Conservation (phyloP, 2,888 invertebrate species). For the Ochropleura leucogaster region DNA sequence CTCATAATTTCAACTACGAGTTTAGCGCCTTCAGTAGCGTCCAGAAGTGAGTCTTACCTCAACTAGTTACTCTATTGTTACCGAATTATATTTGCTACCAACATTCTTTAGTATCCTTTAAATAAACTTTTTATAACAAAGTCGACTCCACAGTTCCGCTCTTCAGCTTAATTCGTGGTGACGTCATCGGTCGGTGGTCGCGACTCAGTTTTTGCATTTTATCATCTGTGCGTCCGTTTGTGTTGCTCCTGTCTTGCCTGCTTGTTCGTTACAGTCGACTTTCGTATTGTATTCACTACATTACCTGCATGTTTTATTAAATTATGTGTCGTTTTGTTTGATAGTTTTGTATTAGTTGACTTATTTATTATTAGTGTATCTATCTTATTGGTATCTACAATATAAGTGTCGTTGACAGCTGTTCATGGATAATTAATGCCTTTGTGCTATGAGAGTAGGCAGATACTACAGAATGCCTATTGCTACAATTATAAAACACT, state of each 20-base stretch:
- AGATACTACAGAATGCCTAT: neutral
- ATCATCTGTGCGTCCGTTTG: constrained; percentile 69
- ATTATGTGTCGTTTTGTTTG: constrained; percentile 19
- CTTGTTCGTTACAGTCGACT: constrained; percentile 29
- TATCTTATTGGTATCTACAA: neutral
- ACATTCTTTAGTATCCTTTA: neutral
- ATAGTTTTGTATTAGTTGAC: neutral
- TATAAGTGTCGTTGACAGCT: neutral
- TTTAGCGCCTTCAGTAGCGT: neutral
- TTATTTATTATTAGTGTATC: neutral
- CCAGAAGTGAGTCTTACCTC: neutral
- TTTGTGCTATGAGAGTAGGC: neutral
- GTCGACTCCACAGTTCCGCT: constrained; percentile 67
- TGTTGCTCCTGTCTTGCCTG: constrained; percentile 67
- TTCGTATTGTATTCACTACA: constrained; percentile 32
- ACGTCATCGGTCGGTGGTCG: constrained; percentile 76
- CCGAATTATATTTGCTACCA: neutral
- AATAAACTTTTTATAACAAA: neutral
- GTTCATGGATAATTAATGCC: neutral
- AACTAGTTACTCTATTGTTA: neutral
- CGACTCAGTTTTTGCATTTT: constrained; percentile 80
- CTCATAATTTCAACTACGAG: neutral
- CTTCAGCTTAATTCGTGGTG: constrained; percentile 75
- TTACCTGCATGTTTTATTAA: constrained; percentile 33
- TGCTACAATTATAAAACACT: neutral